Percentiles rank a stretch among this genome's conserved stretches.
Conservation (phyloP, 1,140 invertebrate genomes). For the Pogonomyrmex barbatus region DNA sequence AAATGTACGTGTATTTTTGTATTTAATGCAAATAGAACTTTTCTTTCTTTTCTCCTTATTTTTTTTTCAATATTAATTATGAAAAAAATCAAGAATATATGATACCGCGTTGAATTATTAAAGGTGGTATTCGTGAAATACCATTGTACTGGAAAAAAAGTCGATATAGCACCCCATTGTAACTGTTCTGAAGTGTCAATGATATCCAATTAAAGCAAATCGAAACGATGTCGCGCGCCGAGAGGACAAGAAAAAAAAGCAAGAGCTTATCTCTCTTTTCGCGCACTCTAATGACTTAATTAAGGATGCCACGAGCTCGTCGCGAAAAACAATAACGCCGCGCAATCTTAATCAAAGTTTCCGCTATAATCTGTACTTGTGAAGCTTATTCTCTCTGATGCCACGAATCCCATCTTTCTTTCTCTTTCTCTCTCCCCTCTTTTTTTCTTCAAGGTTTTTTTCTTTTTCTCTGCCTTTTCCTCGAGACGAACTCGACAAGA, state of each 20-base stretch:
- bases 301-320: constrained; percentile 41
- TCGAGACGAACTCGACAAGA: constrained; percentile 34
- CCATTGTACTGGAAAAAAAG: constrained; percentile 31
- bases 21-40: neutral
- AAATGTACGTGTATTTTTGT: neutral
- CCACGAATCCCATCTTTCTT: constrained; percentile 40
- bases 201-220: constrained; percentile 50
- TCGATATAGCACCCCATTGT: neutral
- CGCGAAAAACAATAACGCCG: constrained; percentile 55
- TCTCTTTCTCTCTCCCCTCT: no score
- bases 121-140: constrained; percentile 27
- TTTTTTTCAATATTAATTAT: neutral
- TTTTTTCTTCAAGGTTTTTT: neutral
- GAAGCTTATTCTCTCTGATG: constrained; percentile 20
- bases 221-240: constrained; percentile 19
- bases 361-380: constrained; percentile 54
- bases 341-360: constrained; percentile 70
- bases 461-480: neutral
- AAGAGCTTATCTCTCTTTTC: neutral
- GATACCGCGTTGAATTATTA: constrained; percentile 32
- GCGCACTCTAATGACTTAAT: constrained; percentile 53
- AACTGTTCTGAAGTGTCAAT: constrained; percentile 24
- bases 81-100: neutral
- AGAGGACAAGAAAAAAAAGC: neutral
- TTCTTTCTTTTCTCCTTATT: neutral